Evolutionary conservation across 2,797 vertebrate genomes (phyloP), one percentile per base, ranked within the genome.

Genomic region (Diplodus puntazzo): DNA sequence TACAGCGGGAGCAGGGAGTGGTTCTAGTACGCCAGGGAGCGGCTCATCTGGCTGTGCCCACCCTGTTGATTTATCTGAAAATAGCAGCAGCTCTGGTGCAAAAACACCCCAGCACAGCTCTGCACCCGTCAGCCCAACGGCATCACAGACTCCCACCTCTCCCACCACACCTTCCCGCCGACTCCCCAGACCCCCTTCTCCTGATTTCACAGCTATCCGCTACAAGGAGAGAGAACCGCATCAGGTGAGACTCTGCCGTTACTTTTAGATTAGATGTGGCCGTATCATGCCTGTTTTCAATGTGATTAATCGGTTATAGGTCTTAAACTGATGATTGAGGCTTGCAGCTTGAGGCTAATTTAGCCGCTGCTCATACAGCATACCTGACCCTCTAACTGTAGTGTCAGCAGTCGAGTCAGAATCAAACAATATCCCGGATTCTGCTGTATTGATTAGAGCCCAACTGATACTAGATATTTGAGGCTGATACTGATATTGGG

Each of bases 191-290:
- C 92, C 96, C 54, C 97, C 97, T 0, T 95, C 96, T 0, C 97
- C 97, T 0, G 98, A 99, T 85, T 99, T 99, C 91, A 98, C 97
- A 0, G 95, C 96, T 0, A 96, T 97, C 83, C 97, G 97, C 76
- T 99, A 99, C 94, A 98, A 98, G 82, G 98, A 99, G 88, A 93
- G 98, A 64, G 98, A 98, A 0, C 98, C 98, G 0, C 97, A 98
- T 82, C 98, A 99, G 92, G 95, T 99, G 66, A 95, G 95, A 61
- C 3, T 85, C 95, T 50, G 39, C 2, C 39, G 8, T 39, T 11
- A 39, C 39, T 39, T 39, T 11, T 39, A 39, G 10, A 39, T 11
- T 39, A 39, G 34, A 39, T 39, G 34, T 8, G 34, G 34, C 8
- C 8, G 34, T 39, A 39, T 39, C 34, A 10, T 39, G 34, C 34